A percentile compares a stretch with the other conserved stretches of the same genome.
Evolutionary conservation across 2,888 invertebrate genomes (phyloP).

Genomic region (Metopia argyrocephala): DNA sequence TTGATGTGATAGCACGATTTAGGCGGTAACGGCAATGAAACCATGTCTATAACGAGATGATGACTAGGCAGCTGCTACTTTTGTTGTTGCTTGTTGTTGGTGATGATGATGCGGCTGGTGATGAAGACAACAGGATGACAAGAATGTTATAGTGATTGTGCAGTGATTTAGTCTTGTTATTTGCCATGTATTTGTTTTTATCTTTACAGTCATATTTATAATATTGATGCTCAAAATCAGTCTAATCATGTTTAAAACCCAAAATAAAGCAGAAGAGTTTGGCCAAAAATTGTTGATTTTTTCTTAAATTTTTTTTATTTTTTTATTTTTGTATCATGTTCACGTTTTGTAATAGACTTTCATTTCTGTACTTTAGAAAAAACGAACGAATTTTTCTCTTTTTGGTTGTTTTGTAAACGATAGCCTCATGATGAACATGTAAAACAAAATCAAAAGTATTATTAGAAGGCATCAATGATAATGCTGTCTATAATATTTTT

Average conservation of each 20-base stretch:
- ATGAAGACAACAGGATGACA: slow-evolving; percentile 26
- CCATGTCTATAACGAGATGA: slow-evolving; percentile 33
- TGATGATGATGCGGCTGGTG: slow-evolving; percentile 20
- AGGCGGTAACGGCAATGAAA: slow-evolving; percentile 43
- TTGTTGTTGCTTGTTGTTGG: background rate
- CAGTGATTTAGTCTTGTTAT: slow-evolving; percentile 55
- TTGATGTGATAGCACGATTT: slow-evolving; percentile 44
- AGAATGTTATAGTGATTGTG: slow-evolving; percentile 22
- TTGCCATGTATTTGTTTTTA: slow-evolving; percentile 53
- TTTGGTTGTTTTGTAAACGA: slow-evolving; percentile 53
- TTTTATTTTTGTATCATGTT: slow-evolving; percentile 19
- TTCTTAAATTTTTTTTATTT: background rate
- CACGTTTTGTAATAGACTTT: slow-evolving; percentile 32
- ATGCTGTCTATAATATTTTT: slow-evolving; percentile 50
- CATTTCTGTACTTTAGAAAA: slow-evolving; percentile 67
- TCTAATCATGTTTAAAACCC: slow-evolving; percentile 60
- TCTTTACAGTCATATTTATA: slow-evolving; percentile 44
- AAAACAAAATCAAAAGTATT: slow-evolving; percentile 10
- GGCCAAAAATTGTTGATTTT: background rate
- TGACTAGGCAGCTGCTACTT: slow-evolving; percentile 26
- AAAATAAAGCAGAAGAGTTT: slow-evolving; percentile 23
- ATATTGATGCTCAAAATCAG: slow-evolving; percentile 56
- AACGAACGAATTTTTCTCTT: slow-evolving; percentile 69
- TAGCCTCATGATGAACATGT: slow-evolving; percentile 50
- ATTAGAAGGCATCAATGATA: slow-evolving; percentile 8